Evolutionary conservation across 2,113 vertebrate species (phyloP).

Genomic region (Chelonoidis abingdonii): DNA sequence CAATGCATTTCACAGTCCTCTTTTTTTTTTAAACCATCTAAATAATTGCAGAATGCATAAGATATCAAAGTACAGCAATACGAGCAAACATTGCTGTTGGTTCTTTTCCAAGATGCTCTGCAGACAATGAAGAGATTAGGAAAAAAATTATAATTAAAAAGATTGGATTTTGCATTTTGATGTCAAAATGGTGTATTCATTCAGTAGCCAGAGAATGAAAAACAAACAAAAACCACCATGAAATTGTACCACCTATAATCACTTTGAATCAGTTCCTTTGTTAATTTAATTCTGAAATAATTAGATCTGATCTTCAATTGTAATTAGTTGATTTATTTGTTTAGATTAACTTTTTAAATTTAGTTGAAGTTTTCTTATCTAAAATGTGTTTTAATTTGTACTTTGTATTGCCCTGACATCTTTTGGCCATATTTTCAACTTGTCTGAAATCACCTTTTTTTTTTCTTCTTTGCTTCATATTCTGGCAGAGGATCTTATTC

Average conservation of each 20-base stretch:
- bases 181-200: not conserved
- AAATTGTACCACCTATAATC: not conserved
- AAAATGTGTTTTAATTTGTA: not conserved
- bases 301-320: not conserved
- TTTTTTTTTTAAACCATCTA: slow-evolving; percentile 25
- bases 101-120: not conserved
- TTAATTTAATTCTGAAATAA: not conserved
- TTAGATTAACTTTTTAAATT: not conserved
- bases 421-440: not conserved
- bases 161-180: slow-evolving; percentile 35
- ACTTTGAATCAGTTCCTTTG: not conserved
- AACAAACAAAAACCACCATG: not conserved
- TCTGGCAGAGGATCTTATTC: not conserved
- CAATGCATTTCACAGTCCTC: slow-evolving; percentile 66
- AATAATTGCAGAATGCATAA: slow-evolving; percentile 56
- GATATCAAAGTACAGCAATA: not conserved
- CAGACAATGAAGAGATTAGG: not conserved
- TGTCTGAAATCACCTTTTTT: not conserved
- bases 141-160: not conserved
- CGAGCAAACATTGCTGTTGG: slow-evolving; percentile 62
- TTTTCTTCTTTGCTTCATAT: not conserved
- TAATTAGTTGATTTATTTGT: not conserved
- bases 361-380: not conserved
- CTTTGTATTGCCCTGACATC: not conserved
- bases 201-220: slow-evolving; percentile 9